Percentiles rank a stretch among this genome's conserved stretches.
Conservation (phyloP, 2,113 vertebrate genomes). For the Oreochromis niloticus region DNA sequence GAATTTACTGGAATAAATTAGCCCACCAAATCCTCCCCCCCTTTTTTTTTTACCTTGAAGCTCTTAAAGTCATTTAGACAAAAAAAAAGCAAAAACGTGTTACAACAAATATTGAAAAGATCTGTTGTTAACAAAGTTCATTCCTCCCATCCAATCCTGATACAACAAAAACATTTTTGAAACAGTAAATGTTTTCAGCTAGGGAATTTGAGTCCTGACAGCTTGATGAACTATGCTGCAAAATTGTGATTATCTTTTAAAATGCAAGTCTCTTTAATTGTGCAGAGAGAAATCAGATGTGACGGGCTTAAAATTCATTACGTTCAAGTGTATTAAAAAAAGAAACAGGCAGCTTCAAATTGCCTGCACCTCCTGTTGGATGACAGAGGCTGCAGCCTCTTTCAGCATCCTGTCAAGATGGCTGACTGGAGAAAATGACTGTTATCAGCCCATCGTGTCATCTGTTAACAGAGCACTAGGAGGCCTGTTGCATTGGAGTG, state of each 20-base stretch:
- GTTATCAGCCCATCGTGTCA: conserved; percentile 58
- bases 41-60: not conserved
- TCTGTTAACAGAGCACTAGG: conserved; percentile 49
- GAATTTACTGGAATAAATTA: not conserved
- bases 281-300: not conserved
- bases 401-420: conserved; percentile 63
- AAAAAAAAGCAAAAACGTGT: not conserved
- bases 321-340: conserved; percentile 25
- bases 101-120: not conserved
- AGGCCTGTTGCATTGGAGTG: conserved; percentile 31
- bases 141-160: not conserved
- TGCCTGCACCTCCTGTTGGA: conserved; percentile 46
- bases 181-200: not conserved
- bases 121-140: not conserved
- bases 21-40: too few species aligned
- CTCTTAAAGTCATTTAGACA: not conserved
- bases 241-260: not conserved
- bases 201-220: not conserved
- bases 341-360: conserved; percentile 32
- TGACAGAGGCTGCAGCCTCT: conserved; percentile 42
- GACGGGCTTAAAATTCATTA: conserved; percentile 25
- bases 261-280: not conserved
- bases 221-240: not conserved
- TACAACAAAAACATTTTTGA: not conserved
- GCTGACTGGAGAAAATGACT: conserved; percentile 67